Conservation (phyloP, 2,113 vertebrate species). For the Catharus minimus region DNA sequence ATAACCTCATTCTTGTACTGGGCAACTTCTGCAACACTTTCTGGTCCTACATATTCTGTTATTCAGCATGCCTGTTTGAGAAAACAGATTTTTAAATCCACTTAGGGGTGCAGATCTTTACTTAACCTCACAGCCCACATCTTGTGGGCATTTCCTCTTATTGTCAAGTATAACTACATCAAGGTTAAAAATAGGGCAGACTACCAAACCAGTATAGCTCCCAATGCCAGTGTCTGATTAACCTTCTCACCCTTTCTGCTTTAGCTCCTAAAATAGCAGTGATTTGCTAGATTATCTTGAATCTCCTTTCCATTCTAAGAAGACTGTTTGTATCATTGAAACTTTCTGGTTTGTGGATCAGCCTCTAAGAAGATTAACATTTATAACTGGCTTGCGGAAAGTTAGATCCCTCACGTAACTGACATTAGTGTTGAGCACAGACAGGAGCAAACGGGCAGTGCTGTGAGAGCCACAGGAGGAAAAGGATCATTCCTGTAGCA, state of each 20-base stretch:
- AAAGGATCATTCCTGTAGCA: neutral
- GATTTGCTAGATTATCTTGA: slow-evolving; percentile 34
- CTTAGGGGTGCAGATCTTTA: neutral
- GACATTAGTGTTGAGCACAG: neutral
- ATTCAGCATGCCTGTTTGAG: neutral
- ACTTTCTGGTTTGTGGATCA: slow-evolving; percentile 8
- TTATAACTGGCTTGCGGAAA: neutral
- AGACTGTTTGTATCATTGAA: neutral
- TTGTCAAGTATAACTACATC: neutral
- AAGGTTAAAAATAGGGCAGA: neutral
- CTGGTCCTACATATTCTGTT: neutral
- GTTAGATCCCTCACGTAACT: neutral
- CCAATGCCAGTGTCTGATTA: neutral
- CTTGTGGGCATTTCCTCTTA: neutral
- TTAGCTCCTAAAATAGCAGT: slow-evolving; percentile 30
- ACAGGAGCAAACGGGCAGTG: neutral
- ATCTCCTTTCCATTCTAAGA: slow-evolving; percentile 28
- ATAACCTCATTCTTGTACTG: neutral
- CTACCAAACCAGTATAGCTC: neutral
- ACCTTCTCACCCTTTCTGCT: neutral
- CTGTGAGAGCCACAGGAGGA: neutral
- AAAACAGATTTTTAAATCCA: neutral
- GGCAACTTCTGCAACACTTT: neutral
- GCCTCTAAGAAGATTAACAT: slow-evolving; percentile 49
- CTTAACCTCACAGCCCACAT: neutral